phyloP scores from a whole-genome alignment of 2,797 vertebrate species.

The Phaenicophaeus curvirostris region DNA sequence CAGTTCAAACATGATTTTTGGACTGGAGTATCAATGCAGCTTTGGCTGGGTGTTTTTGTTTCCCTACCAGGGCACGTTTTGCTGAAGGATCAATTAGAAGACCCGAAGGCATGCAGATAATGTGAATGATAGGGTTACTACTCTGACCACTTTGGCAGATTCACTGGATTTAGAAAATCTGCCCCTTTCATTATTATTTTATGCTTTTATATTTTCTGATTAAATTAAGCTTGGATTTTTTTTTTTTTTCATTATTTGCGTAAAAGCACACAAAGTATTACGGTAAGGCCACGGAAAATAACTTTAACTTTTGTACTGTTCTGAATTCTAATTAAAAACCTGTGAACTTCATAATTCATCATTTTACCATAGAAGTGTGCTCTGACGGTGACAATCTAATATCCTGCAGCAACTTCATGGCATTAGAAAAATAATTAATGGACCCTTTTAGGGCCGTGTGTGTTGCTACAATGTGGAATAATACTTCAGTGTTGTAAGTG shows the following conservation, averaged over 20 bases:
- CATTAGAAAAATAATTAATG: constrained; percentile 62
- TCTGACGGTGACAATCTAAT: constrained; percentile 46
- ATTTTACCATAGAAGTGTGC: constrained; percentile 4
- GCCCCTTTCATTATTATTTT: background rate
- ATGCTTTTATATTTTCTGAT: background rate
- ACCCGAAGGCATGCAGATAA: constrained; percentile 21
- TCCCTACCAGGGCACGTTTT: background rate
- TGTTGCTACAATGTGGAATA: constrained; percentile 55
- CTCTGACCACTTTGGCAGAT: background rate
- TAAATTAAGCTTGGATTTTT: background rate
- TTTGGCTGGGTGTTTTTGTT: background rate
- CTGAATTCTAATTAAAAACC: constrained; percentile 55
- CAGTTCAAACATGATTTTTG: constrained; percentile 51
- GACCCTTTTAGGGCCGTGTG: constrained; percentile 33
- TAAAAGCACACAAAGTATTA: background rate
- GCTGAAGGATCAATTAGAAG: constrained; percentile 21
- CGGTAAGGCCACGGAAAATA: background rate
- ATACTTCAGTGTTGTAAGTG: constrained; percentile 59
- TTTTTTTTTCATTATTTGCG: background rate
- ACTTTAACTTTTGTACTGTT: background rate
- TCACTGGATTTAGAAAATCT: background rate
- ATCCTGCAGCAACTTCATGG: constrained; percentile 45
- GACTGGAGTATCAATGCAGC: background rate
- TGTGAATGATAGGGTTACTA: constrained; percentile 1
- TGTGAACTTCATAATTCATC: constrained; percentile 24